Conservation (phyloP, 2,797 vertebrate species). For the Hippocampus kuda region DNA sequence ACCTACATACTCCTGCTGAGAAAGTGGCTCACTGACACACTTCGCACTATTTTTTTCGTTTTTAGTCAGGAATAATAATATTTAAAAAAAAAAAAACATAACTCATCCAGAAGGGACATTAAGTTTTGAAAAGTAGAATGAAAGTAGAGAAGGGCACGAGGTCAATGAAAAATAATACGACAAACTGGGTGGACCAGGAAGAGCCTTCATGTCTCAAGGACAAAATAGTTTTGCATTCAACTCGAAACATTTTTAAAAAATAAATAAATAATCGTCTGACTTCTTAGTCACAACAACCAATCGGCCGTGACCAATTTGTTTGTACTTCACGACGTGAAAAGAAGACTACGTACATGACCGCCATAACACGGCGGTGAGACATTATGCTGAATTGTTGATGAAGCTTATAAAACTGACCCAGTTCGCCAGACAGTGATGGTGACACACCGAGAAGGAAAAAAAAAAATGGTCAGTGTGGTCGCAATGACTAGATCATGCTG, state of each 20-base stretch:
- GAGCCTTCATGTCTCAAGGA: background rate
- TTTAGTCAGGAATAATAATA: background rate
- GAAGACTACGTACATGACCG: too few species aligned
- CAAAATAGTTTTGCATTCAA: background rate
- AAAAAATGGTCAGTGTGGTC: background rate
- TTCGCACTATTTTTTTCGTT: background rate
- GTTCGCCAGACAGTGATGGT: background rate
- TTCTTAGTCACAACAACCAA: background rate
- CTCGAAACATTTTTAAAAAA: background rate
- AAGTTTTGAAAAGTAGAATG: background rate
- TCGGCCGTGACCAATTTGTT: background rate
- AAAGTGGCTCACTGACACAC: slow-evolving; percentile 23
- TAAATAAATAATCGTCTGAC: background rate
- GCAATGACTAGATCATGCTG: background rate
- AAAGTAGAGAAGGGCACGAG: background rate
- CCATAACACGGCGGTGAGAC: background rate
- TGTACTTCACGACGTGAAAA: background rate
- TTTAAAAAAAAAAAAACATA: background rate
- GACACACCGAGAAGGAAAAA: background rate
- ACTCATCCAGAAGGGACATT: background rate
- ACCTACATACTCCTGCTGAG: slow-evolving; percentile 26
- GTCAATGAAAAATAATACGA: background rate
- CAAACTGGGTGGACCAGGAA: background rate
- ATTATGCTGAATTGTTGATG: background rate
- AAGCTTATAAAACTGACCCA: slow-evolving; percentile 3